Evolutionary conservation across 2,888 invertebrate genomes (phyloP).

Genomic region (Caenorhabditis sp.): DNA sequence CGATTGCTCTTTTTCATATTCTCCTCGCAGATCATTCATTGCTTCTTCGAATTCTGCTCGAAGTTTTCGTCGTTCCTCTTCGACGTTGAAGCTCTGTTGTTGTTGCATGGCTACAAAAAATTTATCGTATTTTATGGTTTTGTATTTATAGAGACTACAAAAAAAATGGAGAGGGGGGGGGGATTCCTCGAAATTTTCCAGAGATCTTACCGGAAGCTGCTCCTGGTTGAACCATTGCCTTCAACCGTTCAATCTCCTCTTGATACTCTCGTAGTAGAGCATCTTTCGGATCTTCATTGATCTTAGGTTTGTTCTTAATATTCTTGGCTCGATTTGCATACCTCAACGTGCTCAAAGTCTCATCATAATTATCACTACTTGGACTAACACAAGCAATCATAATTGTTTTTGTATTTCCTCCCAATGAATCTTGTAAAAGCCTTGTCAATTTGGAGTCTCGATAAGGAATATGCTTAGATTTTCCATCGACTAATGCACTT

Average conservation of each 20-base stretch:
- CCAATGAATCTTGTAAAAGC: constrained; percentile 92
- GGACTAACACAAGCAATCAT: constrained; percentile 99
- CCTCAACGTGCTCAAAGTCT: constrained; percentile 77
- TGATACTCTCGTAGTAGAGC: constrained; percentile 93
- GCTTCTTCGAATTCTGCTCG: constrained; percentile 76
- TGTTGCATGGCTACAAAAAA: not conserved
- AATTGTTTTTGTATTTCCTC: constrained; percentile 97
- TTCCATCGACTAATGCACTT: constrained; percentile 94
- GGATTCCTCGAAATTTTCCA: too few species aligned
- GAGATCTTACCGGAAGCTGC: too few species aligned
- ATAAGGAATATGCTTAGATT: constrained; percentile 95
- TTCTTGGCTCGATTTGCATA: constrained; percentile 81
- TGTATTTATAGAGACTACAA: not conserved
- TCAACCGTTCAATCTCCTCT: constrained; percentile 76
- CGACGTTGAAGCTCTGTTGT: constrained; percentile 51
- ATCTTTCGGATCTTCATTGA: constrained; percentile 99
- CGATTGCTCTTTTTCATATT: constrained; percentile 73
- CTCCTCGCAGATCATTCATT: constrained; percentile 75
- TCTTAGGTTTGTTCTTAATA: constrained; percentile 96
- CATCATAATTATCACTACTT: constrained; percentile 95
- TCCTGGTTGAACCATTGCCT: constrained; percentile 73
- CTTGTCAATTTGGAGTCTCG: constrained; percentile 95
- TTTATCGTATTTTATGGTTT: not conserved
- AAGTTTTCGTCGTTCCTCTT: constrained; percentile 73
- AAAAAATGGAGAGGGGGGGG: too few species aligned